Percentiles rank a stretch among this genome's conserved stretches.
Conservation (phyloP, 2,888 invertebrate genomes). For the Drosophila putrida region DNA sequence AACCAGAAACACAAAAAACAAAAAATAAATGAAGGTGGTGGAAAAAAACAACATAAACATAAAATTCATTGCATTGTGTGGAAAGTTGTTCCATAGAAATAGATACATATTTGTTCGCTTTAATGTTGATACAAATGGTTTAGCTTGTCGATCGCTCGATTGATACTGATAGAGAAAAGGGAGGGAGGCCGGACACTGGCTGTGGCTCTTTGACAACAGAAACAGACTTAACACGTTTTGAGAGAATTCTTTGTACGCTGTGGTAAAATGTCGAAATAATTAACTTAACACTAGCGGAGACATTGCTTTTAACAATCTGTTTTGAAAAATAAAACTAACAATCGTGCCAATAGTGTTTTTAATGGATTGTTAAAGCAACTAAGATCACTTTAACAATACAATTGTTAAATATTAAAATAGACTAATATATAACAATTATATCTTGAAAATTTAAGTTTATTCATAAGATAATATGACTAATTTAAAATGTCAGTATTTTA, state of each 20-base stretch:
- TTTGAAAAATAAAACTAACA: neutral
- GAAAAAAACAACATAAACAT: constrained; percentile 19
- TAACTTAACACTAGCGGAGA: neutral
- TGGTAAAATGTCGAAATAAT: constrained; percentile 21
- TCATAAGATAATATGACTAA: too few species aligned
- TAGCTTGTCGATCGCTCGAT: constrained; percentile 41
- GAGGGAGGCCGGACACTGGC: neutral
- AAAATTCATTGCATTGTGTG: constrained; percentile 55
- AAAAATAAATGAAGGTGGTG: constrained; percentile 5
- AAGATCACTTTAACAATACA: too few species aligned
- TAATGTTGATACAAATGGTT: constrained; percentile 76
- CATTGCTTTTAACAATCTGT: too few species aligned
- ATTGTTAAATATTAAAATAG: too few species aligned
- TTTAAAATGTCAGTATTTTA: too few species aligned
- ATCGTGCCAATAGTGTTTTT: too few species aligned
- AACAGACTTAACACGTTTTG: constrained; percentile 46
- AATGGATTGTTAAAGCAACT: too few species aligned
- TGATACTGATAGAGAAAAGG: constrained; percentile 17
- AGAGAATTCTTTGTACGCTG: constrained; percentile 21
- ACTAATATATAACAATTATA: too few species aligned
- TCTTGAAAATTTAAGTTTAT: too few species aligned
- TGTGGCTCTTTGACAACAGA: neutral
- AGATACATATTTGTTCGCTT: constrained; percentile 70
- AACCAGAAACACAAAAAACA: constrained; percentile 39
- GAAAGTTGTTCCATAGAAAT: constrained; percentile 68